These are phyloP conservation scores for Anguilla pacifica DNA, from an alignment of 2,797 vertebrate species.

Conservation along the genomic window DNA sequence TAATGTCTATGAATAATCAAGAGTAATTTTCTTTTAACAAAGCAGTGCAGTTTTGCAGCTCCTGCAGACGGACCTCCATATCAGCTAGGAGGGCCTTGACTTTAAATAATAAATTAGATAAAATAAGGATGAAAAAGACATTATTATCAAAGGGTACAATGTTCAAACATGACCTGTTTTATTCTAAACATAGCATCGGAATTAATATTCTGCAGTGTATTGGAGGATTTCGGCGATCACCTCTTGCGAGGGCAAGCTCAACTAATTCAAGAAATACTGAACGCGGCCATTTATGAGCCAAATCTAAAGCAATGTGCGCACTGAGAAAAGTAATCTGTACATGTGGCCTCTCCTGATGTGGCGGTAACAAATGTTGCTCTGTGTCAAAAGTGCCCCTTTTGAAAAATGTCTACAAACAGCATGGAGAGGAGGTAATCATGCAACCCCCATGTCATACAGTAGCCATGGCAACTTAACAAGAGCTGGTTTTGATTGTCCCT, in stretches of 20 bases:
- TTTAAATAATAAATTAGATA: not conserved
- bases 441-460: not conserved
- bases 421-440: not conserved
- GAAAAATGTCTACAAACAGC: not conserved
- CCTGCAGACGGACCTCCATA: not conserved
- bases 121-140: not conserved
- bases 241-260: constrained; percentile 4
- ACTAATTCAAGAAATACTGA: constrained; percentile 6
- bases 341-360: not conserved
- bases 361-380: not conserved
- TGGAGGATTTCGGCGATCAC: not conserved
- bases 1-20: not conserved
- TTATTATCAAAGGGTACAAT: not conserved
- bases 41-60: not conserved
- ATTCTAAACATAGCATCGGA: not conserved
- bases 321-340: not conserved
- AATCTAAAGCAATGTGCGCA: not conserved
- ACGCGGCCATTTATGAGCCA: not conserved
- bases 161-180: not conserved
- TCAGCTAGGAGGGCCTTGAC: not conserved
- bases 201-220: not conserved
- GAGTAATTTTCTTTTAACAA: not conserved
- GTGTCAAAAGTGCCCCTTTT: not conserved
- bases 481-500: not conserved
- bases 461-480: not conserved